Evolutionary conservation across 30 jellyfish, hydroid and myxozoan species (phyloP), one percentile per base, ranked within the genome.

Genomic region (Pelagia noctiluca): DNA sequence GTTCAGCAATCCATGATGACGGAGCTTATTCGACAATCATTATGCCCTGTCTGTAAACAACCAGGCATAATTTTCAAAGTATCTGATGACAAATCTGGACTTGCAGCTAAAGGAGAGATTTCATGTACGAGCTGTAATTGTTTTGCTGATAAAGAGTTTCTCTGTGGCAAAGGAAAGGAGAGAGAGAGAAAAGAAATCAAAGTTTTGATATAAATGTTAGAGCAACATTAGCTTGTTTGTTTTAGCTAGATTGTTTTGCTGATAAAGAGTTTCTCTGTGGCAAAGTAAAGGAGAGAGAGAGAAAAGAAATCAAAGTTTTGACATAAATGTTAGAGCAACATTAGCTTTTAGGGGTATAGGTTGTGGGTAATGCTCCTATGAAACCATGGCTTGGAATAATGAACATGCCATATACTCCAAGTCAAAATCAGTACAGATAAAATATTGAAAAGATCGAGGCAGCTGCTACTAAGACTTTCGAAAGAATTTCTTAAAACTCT

Each of bases 321-420:
- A 75, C 31, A 54, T 75, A 23, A 80, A 80, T 63, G 22, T 10
- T 19, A 5, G 26, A 73, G 90, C 85, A 36, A 35, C 75, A 11
- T 48, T 65, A 10, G 90, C 90, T 1, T 80, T 48, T 52, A 28
- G 83, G 0, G 37, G 42, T 26, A 37, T 29, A 63, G 90, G 90
- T 23, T 63, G 84, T 63, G 90, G 90, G 28, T 63, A n/a, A 35
- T 80, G 3, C 85, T 64, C 84, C 84, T 25, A 63, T 38, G 19
- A 65, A 80, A 29, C 57, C 35, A 10, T 80, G 83, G 73, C 65
- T 84, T 67, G 47, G 74, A 50, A 63, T 75, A n/a, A 80, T 80
- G 85, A 80, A 63, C 29, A 80, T 63, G 83, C 90, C 90, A 5
- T 47, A 63, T 35, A 29, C 26, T 25, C 7, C 65, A 2, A 63